phyloP scores from a whole-genome alignment of 2,113 vertebrate genomes.

The Sminthopsis crassicaudata region DNA sequence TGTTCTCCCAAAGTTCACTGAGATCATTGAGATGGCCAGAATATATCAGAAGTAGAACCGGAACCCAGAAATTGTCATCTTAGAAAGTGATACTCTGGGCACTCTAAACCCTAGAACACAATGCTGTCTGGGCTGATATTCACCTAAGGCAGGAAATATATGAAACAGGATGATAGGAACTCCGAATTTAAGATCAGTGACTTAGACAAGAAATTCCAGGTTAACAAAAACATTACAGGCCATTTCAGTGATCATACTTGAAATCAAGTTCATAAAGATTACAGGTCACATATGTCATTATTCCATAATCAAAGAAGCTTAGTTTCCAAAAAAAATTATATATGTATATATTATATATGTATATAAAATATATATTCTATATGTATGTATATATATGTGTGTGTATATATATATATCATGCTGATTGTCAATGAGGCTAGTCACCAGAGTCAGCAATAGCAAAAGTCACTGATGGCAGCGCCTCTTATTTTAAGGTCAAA shows the following conservation, averaged over 20 bases:
- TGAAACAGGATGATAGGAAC: constrained; percentile 10
- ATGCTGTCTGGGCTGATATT: neutral
- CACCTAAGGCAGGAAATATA: neutral
- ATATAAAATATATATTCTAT: too few species aligned
- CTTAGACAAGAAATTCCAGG: constrained; percentile 8
- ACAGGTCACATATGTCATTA: neutral
- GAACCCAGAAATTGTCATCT: neutral
- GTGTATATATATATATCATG: neutral
- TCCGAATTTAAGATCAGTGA: neutral
- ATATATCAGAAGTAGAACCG: neutral
- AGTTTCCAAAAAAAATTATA: too few species aligned
- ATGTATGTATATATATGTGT: too few species aligned
- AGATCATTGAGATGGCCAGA: neutral
- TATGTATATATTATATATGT: too few species aligned
- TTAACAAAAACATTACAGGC: neutral
- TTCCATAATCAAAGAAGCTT: neutral
- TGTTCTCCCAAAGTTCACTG: neutral
- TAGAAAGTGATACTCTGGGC: neutral
- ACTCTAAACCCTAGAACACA: neutral
- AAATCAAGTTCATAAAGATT: neutral
- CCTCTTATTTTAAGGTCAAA: neutral
- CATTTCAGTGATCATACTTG: neutral
- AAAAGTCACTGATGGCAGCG: neutral
- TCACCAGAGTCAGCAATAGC: neutral
- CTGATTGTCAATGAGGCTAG: neutral